phyloP scores from a whole-genome alignment of 1,140 invertebrate genomes.

The Lanistes nyassanus region DNA sequence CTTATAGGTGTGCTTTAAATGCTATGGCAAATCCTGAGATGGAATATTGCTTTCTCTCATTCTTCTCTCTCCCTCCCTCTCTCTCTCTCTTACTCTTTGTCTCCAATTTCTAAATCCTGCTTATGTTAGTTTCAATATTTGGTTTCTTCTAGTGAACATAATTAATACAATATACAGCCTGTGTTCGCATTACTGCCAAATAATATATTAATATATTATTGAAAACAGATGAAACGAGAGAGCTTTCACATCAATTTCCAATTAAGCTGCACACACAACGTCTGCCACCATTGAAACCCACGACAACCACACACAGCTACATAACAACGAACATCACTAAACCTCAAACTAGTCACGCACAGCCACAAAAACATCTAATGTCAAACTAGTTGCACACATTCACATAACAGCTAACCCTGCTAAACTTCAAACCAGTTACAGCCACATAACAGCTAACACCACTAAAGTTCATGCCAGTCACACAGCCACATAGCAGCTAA shows the following conservation, averaged over 20 bases:
- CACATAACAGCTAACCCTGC: too few relatives aligned
- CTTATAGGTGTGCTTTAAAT: not conserved
- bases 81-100: too few relatives aligned
- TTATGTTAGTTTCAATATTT: not conserved
- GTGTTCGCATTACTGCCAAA: not conserved
- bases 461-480: not conserved
- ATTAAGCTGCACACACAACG: conserved; percentile 5
- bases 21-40: not conserved
- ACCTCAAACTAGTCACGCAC: not conserved
- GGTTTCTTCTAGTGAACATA: not conserved
- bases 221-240: too few relatives aligned
- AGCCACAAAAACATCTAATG: conserved; percentile 29
- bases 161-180: not conserved
- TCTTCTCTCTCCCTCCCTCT: not conserved
- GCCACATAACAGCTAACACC: not conserved
- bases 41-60: not conserved
- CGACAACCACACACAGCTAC: not conserved
- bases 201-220: too few relatives aligned
- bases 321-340: not conserved
- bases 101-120: not conserved
- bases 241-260: not conserved
- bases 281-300: not conserved
- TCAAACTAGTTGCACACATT: conserved; percentile 64
- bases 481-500: not conserved
- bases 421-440: not conserved